Evolutionary conservation across 64 coral and sea anemone genomes (phyloP).

Genomic region (Montipora cactus): DNA sequence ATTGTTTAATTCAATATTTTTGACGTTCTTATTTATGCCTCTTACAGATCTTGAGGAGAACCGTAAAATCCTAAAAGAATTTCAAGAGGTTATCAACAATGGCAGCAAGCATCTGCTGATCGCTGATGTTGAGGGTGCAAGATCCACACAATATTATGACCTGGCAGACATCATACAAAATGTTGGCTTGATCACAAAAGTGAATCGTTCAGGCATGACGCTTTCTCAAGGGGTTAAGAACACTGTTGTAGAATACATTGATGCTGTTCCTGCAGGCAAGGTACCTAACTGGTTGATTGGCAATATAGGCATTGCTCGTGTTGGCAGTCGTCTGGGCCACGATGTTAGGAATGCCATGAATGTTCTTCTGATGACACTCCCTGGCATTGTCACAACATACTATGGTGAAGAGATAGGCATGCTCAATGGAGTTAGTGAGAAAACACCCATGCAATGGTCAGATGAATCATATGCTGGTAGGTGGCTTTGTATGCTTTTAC

Average conservation of each 20-base stretch:
- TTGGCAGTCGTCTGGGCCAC: conserved; percentile 39
- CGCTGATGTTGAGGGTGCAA: conserved; percentile 56
- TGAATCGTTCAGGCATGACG: conserved; percentile 5
- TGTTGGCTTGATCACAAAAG: conserved; percentile 46
- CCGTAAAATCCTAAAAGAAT: conserved; percentile 61
- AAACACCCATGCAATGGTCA: conserved; percentile 76
- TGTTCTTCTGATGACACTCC: conserved; percentile 78
- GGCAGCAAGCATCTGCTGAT: conserved; percentile 22
- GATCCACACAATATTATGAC: conserved; percentile 37
- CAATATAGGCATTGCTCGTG: not conserved
- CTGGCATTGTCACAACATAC: conserved; percentile 57
- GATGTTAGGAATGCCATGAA: conserved; percentile 71
- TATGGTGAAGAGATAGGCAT: conserved; percentile 90
- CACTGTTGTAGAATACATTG: conserved; percentile 63
- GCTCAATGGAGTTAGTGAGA: not conserved
- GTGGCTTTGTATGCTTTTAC: not conserved
- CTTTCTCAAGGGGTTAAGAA: conserved; percentile 23
- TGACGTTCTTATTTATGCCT: not conserved
- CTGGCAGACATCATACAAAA: conserved; percentile 56
- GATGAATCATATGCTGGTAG: conserved; percentile 37
- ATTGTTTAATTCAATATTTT: not conserved
- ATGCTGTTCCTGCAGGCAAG: conserved; percentile 8
- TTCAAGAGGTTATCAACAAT: conserved; percentile 59
- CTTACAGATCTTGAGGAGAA: conserved; percentile 68
- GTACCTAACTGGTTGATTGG: conserved; percentile 68